A percentile compares a stretch with the other conserved stretches of the same genome.
Conservation (phyloP, 1,140 invertebrate species). For the Gonatopus flavifemur region DNA sequence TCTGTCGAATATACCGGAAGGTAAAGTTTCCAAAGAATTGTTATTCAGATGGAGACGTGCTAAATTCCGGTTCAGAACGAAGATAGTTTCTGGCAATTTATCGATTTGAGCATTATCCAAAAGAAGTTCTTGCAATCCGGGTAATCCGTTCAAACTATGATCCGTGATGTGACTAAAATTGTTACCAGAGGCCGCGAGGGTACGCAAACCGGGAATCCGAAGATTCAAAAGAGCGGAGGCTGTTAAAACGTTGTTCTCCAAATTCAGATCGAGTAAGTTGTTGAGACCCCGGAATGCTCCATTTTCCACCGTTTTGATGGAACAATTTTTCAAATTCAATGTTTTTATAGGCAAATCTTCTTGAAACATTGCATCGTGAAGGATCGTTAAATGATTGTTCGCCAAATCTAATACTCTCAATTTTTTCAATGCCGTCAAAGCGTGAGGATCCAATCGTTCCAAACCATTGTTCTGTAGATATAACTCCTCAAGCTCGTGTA, state of each 20-base stretch:
- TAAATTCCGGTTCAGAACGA: conserved; percentile 74
- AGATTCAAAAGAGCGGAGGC: conserved; percentile 67
- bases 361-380: conserved; percentile 65
- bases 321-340: conserved; percentile 65
- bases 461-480: conserved; percentile 65
- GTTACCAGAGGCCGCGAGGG: conserved; percentile 73
- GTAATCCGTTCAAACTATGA: conserved; percentile 71
- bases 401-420: conserved; percentile 66
- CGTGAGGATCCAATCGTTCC: conserved; percentile 60
- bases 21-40: conserved; percentile 68
- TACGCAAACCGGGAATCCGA: conserved; percentile 71
- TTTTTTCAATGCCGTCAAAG: conserved; percentile 64
- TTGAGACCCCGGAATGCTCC: conserved; percentile 67
- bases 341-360: conserved; percentile 61
- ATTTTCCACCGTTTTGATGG: conserved; percentile 64
- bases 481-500: conserved; percentile 69
- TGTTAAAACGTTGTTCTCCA: conserved; percentile 73
- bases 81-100: conserved; percentile 68
- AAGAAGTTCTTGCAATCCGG: conserved; percentile 71
- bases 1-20: conserved; percentile 68
- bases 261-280: conserved; percentile 70
- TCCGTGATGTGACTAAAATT: conserved; percentile 73
- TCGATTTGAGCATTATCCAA: conserved; percentile 70
- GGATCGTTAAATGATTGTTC: conserved; percentile 60
- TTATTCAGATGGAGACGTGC: conserved; percentile 70